phyloP scores from a whole-genome alignment of 1,140 invertebrate species.

The Drosophila miranda region DNA sequence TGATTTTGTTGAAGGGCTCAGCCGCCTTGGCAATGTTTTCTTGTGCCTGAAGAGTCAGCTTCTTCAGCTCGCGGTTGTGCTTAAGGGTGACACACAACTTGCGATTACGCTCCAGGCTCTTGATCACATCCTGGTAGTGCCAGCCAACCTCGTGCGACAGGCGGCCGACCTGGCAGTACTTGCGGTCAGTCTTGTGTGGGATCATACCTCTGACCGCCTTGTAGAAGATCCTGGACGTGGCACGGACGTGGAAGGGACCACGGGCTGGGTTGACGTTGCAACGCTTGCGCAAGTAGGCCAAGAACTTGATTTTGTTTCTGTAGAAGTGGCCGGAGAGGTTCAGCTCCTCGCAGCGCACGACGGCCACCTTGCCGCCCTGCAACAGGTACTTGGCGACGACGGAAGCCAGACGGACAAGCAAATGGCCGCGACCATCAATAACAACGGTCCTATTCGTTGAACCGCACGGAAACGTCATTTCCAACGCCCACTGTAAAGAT shows the following conservation, averaged over 20 bases:
- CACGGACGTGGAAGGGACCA: constrained; percentile 99
- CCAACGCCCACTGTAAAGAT: too few species aligned
- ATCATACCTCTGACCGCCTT: constrained; percentile 96
- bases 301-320: constrained; percentile 98
- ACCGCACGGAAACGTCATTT: too few species aligned
- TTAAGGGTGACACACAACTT: constrained; percentile 92
- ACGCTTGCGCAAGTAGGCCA: constrained; percentile 97
- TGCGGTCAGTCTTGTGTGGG: too few species aligned
- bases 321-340: constrained; percentile 99
- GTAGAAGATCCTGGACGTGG: constrained; percentile 98
- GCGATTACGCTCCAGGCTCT: constrained; percentile 96
- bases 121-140: constrained; percentile 98
- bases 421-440: constrained; percentile 98
- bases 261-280: constrained; percentile 99
- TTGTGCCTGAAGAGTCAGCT: constrained; percentile 91
- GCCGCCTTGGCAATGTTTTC: constrained; percentile 90
- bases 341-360: constrained; percentile 97
- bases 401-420: constrained; percentile 96
- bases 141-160: constrained; percentile 99
- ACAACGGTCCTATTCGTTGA: too few species aligned
- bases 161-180: constrained; percentile 97
- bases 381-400: constrained; percentile 97
- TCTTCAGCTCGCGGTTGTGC: constrained; percentile 91
- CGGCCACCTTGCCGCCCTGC: constrained; percentile 93
- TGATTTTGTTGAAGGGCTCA: constrained; percentile 90